Percentiles rank a stretch among this genome's conserved stretches.
phyloP scores from a whole-genome alignment of 2,113 vertebrate genomes.

The Herpetotheres cachinnans region DNA sequence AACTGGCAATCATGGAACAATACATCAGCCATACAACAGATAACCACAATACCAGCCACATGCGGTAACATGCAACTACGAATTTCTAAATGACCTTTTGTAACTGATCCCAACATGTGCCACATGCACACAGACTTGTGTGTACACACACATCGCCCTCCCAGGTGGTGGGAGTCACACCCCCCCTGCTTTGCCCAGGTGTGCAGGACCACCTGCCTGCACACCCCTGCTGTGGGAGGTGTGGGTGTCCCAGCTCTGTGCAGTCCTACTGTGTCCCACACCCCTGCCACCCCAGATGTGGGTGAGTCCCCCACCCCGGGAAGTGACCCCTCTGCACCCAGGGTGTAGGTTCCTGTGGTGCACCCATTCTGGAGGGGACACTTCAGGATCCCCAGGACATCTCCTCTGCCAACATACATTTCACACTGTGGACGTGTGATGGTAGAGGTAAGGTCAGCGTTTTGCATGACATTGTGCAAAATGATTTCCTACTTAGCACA shows the following conservation, averaged over 20 bases:
- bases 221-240: background rate
- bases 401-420: background rate
- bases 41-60: background rate
- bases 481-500: background rate
- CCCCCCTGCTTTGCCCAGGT: accelerated
- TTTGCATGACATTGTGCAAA: background rate
- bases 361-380: background rate
- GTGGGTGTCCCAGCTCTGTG: background rate
- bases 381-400: background rate
- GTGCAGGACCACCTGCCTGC: accelerated
- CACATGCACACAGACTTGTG: background rate
- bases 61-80: background rate
- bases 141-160: accelerated
- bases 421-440: accelerated
- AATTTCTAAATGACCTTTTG: background rate
- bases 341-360: background rate
- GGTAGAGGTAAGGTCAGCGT: background rate
- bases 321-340: background rate
- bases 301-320: no score
- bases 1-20: background rate
- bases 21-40: background rate
- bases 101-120: background rate
- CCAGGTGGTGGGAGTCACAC: background rate
- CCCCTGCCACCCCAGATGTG: no score
- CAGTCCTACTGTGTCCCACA: background rate